Conservation (phyloP, 1,140 invertebrate species). For the Melitaea cinxia region DNA sequence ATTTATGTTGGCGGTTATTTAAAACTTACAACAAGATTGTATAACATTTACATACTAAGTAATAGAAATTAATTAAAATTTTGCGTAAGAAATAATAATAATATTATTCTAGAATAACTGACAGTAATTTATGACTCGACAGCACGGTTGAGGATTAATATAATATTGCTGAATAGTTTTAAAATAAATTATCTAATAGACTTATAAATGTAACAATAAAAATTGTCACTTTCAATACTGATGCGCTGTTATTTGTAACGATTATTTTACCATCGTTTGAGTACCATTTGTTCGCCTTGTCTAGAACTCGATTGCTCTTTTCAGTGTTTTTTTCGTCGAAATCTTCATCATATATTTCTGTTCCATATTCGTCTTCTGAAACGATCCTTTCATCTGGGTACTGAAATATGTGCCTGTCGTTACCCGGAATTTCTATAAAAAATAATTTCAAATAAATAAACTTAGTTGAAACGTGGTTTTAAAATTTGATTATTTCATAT, state of each 20-base stretch:
- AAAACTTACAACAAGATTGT: too few relatives aligned
- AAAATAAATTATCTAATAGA: slow-evolving; percentile 31
- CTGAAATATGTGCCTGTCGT: slow-evolving; percentile 70
- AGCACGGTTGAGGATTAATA: slow-evolving; percentile 7
- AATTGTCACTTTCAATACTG: slow-evolving; percentile 18
- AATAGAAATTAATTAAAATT: too few relatives aligned
- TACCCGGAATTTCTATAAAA: slow-evolving; percentile 70
- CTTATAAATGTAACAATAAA: slow-evolving; percentile 25
- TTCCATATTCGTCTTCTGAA: slow-evolving; percentile 69
- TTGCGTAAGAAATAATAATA: too few relatives aligned
- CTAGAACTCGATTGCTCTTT: slow-evolving; percentile 70
- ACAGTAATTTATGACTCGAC: background rate
- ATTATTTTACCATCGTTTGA: slow-evolving; percentile 68
- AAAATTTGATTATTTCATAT: background rate
- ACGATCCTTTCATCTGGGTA: slow-evolving; percentile 66
- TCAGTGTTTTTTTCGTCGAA: slow-evolving; percentile 52
- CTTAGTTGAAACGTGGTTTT: background rate
- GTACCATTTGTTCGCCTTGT: slow-evolving; percentile 77
- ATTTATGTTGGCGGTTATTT: too few relatives aligned
- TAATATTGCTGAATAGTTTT: slow-evolving; percentile 12
- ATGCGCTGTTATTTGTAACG: slow-evolving; percentile 42
- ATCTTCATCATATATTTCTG: slow-evolving; percentile 68
- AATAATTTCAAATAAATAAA: background rate
- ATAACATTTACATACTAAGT: too few relatives aligned
- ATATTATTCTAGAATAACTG: background rate